Evolutionary conservation across 2,888 invertebrate species (phyloP).

Genomic region (Bombyx huttoni): DNA sequence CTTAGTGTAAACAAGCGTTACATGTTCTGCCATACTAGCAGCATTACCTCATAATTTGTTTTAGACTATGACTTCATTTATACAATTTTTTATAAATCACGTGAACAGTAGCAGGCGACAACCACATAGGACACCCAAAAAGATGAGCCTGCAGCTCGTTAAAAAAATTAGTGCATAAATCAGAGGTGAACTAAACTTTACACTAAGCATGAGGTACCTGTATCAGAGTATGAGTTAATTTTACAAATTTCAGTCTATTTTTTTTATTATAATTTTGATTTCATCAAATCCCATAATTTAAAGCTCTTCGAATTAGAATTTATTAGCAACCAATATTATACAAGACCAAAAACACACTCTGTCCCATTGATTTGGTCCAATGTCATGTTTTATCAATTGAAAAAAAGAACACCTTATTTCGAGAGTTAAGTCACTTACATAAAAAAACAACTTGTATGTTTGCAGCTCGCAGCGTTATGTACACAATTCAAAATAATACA

Average conservation of each 20-base stretch:
- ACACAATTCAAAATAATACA: conserved; percentile 38
- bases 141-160: too few species aligned
- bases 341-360: conserved; percentile 29
- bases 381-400: conserved; percentile 16
- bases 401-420: conserved; percentile 16
- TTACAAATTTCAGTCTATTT: conserved; percentile 63
- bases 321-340: conserved; percentile 34
- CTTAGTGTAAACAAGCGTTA: too few species aligned
- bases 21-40: too few species aligned
- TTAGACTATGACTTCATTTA: too few species aligned
- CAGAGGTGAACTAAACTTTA: background rate
- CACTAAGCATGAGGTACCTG: conserved; percentile 36
- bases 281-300: conserved; percentile 56
- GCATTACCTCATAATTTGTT: too few species aligned
- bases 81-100: too few species aligned
- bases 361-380: conserved; percentile 53
- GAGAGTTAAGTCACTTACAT: conserved; percentile 17
- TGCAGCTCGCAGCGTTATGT: conserved; percentile 38
- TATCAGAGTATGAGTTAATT: conserved; percentile 59
- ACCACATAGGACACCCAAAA: too few species aligned
- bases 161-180: too few species aligned
- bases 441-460: conserved; percentile 21
- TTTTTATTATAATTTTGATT: conserved; percentile 52
- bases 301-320: conserved; percentile 56
- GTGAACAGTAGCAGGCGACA: too few species aligned